Percentiles rank a stretch among this genome's conserved stretches.
phyloP scores from a whole-genome alignment of 2,888 invertebrate genomes.

The Hymenopus coronatus region DNA sequence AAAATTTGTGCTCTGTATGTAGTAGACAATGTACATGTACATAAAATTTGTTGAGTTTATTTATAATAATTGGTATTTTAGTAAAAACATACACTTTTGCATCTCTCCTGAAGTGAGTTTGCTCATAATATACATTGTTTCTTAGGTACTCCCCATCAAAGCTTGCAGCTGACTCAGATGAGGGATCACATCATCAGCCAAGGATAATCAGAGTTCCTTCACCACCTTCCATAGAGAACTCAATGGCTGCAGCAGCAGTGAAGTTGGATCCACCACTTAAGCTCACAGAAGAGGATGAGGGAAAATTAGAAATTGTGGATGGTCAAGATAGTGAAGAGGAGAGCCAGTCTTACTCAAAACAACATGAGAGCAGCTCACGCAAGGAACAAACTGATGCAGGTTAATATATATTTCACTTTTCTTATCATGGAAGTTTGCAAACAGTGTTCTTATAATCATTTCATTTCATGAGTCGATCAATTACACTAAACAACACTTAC shows the following conservation, averaged over 20 bases:
- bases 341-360: background rate
- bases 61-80: too few relatives aligned
- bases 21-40: too few relatives aligned
- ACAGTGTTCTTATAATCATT: too few relatives aligned
- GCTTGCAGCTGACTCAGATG: background rate
- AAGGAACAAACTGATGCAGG: background rate
- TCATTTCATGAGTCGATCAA: too few relatives aligned
- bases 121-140: background rate
- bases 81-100: too few relatives aligned
- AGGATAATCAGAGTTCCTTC: background rate
- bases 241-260: background rate
- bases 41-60: too few relatives aligned
- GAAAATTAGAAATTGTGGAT: background rate
- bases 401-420: background rate
- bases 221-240: background rate
- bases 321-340: background rate
- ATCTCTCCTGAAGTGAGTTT: too few relatives aligned
- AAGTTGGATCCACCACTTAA: background rate
- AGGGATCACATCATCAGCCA: background rate
- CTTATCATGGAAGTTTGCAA: background rate
- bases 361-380: background rate
- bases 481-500: too few relatives aligned
- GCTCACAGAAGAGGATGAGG: background rate
- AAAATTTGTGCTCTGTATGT: too few relatives aligned
- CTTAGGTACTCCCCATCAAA: background rate